Base-by-base conservation (phyloP, 2,888 invertebrate species). In the Sinohyriopsis cumingii region DNA sequence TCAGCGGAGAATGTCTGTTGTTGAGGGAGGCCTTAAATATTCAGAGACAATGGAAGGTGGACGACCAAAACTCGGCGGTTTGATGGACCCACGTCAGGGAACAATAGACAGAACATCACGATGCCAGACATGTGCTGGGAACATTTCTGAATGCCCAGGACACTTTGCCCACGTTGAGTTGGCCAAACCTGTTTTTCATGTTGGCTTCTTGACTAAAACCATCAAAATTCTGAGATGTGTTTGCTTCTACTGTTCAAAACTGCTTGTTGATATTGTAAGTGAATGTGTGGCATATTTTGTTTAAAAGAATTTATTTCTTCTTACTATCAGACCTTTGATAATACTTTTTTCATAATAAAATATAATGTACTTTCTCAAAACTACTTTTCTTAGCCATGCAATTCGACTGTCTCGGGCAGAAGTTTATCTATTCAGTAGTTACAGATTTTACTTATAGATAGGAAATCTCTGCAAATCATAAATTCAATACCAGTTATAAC, bases 1-100 rank as follows among this genome's bases (percentile, higher is more conserved):
- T 81, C 90, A 97, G 97, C 94, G 97, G 73, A 96, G 97, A 63
- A 97, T 98, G 97, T 98, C 98, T 68, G 98, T 98, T 81, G 88
- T 89, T 12, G 98, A 98, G 90, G 98, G 97, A 78, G 98, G 98
- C 76, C 96, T 99, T 82, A 95, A 95, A 89, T 98, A 96, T 90
- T 95, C 99, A 3, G 99, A 99, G 92, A 97, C 98, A 0, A 96
- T 98, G 94, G 99, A 99, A 92, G 98, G 98, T 65, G 99, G 99
- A 28, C 94, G 98, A 62, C 99, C 99, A 0, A 99, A 99, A 90
- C 91, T 98, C 74, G 98, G 98, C 0, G 99, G 99, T 54, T 94
- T 99, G 78, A 99, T 99, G 99, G 99, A 99, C 91, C 99, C 99
- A 1, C 92, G 99, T 68, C 99, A 99, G 91, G 99, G 99, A 84